Evolutionary conservation across 1,140 invertebrate genomes (phyloP), one percentile per base, ranked within the genome.

Genomic region (Melipona quadrifasciata): DNA sequence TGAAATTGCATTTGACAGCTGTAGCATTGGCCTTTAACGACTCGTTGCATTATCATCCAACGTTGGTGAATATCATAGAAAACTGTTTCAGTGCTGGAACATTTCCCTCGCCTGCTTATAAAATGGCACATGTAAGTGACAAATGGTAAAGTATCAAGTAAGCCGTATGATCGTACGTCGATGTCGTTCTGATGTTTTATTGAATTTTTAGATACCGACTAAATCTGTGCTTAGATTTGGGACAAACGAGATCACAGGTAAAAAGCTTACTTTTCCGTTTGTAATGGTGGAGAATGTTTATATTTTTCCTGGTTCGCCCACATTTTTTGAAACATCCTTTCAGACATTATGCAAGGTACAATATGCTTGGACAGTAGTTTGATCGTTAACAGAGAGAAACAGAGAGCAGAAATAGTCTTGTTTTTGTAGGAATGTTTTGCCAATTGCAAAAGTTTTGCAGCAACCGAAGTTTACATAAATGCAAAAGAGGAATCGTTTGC

Each of bases 291-390:
- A 95, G 70, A 98, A 98, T 94, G 97, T 98, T 5, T 97, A 96
- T 87, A 95, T 97, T 70, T 97, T 98, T 90, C 97, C 98, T 58
- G 97, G 97, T 17, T 96, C 98, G 70, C 97, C 97, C 19, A 92
- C 95, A 81, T 96, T 97, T 88, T 93, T 97, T 70, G 93, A 96
- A 89, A 93, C 92, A 75, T 94, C 95, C n/a, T 97, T 97, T 85
- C 86, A 88, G n/a, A 90, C 89, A 72, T 90, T 96, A 39, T 94
- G 85, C 68, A 90, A 94, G 90, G 94, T 95, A 93, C 21, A 31
- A 67, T 34, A 31, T 34, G 31, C 4, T 34, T 5, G 31, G 34
- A 67, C 11, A 21, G 17, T 19, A 19, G 27, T 65, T 67, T 0
- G 2, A 58, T 57, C 17, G 21, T 58, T 10, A 21, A 47, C 39